phyloP scores from a whole-genome alignment of 2,888 invertebrate species.

The Sympetrum striolatum region DNA sequence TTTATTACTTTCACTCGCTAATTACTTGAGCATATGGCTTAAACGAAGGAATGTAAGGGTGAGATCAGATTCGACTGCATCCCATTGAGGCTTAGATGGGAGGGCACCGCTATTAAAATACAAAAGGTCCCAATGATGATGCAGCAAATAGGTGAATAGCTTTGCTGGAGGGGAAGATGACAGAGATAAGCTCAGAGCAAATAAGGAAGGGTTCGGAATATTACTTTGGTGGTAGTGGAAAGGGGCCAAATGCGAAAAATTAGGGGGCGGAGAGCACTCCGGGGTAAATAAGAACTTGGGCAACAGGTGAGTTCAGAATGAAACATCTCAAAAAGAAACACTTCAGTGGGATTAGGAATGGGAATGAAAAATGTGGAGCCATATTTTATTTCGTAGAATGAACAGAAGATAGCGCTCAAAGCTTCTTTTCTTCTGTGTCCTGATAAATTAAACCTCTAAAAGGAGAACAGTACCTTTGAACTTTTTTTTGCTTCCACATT shows the following conservation, averaged over 20 bases:
- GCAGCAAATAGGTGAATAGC: constrained; percentile 14
- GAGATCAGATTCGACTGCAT: background rate
- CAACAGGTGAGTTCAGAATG: constrained; percentile 24
- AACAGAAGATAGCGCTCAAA: no score
- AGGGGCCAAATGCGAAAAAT: constrained; percentile 6
- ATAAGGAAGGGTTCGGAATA: background rate
- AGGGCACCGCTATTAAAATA: constrained; percentile 31
- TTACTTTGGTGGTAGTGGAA: background rate
- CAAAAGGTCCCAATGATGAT: constrained; percentile 22
- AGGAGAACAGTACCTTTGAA: no score
- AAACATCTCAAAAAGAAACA: background rate
- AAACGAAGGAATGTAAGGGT: background rate
- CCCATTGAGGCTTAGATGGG: background rate
- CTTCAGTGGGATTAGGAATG: background rate
- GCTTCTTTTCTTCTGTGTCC: no score
- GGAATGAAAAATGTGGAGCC: no score
- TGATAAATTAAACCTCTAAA: no score
- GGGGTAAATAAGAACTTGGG: constrained; percentile 15
- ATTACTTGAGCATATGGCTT: background rate
- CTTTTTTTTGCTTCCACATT: no score
- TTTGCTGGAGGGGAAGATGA: background rate
- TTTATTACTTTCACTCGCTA: background rate
- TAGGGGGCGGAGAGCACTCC: background rate
- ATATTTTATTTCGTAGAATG: no score
- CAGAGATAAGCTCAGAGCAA: constrained; percentile 23